Percentiles rank a stretch among this genome's conserved stretches.
phyloP scores from a whole-genome alignment of 2,797 vertebrate genomes.

The Ibycter americanus region DNA sequence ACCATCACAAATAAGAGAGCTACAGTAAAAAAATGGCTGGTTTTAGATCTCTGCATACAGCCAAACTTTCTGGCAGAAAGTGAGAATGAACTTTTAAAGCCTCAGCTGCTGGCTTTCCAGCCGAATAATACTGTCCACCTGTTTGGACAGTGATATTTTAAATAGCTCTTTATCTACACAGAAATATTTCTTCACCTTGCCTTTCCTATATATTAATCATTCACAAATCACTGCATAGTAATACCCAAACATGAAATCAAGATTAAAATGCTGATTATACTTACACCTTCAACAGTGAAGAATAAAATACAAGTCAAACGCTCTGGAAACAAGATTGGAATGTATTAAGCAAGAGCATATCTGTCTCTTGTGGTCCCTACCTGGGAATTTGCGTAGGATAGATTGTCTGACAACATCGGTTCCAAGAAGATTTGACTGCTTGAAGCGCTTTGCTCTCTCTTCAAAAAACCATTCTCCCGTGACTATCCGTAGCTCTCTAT shows the following conservation, averaged over 20 bases:
- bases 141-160: not conserved
- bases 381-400: constrained; percentile 83
- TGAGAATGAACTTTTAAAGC: not conserved
- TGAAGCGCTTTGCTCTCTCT: constrained; percentile 92
- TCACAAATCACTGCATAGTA: not conserved
- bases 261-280: not conserved
- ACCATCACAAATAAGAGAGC: not conserved
- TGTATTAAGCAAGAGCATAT: not conserved
- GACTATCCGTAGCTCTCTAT: constrained; percentile 90
- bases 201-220: not conserved
- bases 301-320: not conserved
- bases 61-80: not conserved
- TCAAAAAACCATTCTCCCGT: constrained; percentile 98
- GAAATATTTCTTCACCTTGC: not conserved
- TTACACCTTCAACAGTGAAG: not conserved
- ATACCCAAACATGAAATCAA: not conserved
- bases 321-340: not conserved
- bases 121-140: not conserved
- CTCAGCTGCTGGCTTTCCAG: not conserved
- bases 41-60: not conserved
- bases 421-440: constrained; percentile 77
- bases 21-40: not conserved
- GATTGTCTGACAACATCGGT: constrained; percentile 89
- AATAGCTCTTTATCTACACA: not conserved
- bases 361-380: constrained; percentile 8